phyloP scores from a whole-genome alignment of 2,113 vertebrate genomes.

The Atrichornis clamosus region DNA sequence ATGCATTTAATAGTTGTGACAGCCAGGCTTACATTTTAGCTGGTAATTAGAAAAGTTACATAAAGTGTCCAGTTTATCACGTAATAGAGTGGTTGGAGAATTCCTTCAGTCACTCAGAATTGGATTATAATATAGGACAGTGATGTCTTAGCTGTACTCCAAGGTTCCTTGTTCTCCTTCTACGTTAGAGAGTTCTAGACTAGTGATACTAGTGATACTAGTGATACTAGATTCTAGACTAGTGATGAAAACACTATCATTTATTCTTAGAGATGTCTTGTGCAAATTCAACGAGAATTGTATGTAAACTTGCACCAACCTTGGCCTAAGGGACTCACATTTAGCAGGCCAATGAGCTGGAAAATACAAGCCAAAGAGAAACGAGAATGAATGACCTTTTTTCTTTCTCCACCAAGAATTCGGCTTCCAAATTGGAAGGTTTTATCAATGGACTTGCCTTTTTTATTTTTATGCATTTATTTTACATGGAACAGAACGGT shows the following conservation, averaged over 20 bases:
- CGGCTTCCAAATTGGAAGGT: neutral
- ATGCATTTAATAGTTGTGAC: neutral
- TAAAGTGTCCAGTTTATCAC: neutral
- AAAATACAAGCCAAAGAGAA: neutral
- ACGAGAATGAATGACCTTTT: neutral
- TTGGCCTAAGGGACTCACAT: neutral
- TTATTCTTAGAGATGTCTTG: neutral
- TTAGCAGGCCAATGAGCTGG: neutral
- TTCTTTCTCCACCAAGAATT: neutral
- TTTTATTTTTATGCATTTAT: neutral
- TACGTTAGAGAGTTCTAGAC: neutral
- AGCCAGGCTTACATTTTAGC: neutral
- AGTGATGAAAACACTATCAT: neutral
- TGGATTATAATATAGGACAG: neutral
- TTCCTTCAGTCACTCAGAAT: neutral
- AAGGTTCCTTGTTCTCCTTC: neutral
- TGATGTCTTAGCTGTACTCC: neutral
- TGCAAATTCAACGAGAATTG: neutral
- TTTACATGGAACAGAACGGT: neutral
- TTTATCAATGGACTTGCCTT: neutral
- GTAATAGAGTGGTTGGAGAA: neutral
- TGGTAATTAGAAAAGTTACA: neutral
- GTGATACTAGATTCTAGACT: neutral
- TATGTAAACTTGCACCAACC: neutral
- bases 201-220: neutral